Percentiles rank a stretch among this genome's conserved stretches.
phyloP scores from a whole-genome alignment of 2,113 vertebrate species.

The Oreochromis aureus region DNA sequence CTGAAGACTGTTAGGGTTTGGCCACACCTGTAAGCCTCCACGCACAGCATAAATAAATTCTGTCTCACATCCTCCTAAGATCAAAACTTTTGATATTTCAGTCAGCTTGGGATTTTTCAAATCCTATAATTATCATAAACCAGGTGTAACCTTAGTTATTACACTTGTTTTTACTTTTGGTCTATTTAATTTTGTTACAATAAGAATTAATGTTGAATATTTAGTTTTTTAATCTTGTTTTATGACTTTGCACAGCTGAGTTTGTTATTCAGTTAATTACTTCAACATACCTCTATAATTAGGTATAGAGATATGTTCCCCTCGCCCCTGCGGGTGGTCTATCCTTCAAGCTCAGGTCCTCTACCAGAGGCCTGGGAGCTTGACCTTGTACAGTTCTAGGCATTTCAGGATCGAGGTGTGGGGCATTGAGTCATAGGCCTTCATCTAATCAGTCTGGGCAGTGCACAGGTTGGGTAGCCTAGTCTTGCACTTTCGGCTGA shows the following conservation, averaged over 20 bases:
- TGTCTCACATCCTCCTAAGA: neutral
- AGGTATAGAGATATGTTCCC: too few relatives aligned
- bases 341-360: neutral
- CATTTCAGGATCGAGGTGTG: too few relatives aligned
- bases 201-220: neutral
- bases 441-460: too few relatives aligned
- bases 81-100: neutral
- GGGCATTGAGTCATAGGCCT: too few relatives aligned
- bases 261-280: neutral
- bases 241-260: neutral
- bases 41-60: neutral
- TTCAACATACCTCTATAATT: neutral
- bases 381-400: too few relatives aligned
- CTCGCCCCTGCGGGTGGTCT: neutral
- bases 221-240: neutral
- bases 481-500: too few relatives aligned
- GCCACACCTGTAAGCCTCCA: neutral
- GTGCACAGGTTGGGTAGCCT: too few relatives aligned
- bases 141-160: neutral
- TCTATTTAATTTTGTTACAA: neutral
- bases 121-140: neutral
- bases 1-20: neutral
- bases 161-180: neutral
- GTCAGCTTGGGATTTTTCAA: neutral
- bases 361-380: neutral